These are phyloP conservation scores for Psilanteris sp. DNA, from an alignment of 1,140 invertebrate species.

Conservation along the genomic window DNA sequence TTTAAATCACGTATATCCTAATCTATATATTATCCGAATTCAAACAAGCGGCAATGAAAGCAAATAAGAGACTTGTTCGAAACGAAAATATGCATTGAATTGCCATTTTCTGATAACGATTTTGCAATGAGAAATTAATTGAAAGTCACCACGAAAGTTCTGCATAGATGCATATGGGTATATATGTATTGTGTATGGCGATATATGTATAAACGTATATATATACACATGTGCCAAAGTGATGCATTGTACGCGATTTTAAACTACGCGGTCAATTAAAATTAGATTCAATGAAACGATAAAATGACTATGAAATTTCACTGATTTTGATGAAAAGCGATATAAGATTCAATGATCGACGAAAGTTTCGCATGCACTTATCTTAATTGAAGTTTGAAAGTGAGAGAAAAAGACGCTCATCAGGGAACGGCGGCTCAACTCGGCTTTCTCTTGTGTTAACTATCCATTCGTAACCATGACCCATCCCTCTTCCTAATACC, in stretches of 20 bases:
- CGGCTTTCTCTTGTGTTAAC: constrained; percentile 44
- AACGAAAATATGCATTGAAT: constrained; percentile 3
- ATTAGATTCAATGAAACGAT: constrained; percentile 23
- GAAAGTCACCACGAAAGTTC: constrained; percentile 8
- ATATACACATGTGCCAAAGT: no score
- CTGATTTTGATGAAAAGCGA: constrained; percentile 30
- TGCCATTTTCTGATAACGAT: background rate
- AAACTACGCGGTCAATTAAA: constrained; percentile 2
- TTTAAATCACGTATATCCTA: constrained; percentile 2
- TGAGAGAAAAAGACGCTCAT: constrained; percentile 42
- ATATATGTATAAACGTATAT: no score
- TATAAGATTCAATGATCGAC: constrained; percentile 18
- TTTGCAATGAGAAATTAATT: background rate
- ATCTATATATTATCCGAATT: background rate
- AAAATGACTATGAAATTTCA: constrained; percentile 27
- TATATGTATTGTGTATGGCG: no score
- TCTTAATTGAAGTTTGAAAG: constrained; percentile 48
- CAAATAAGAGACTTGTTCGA: no score
- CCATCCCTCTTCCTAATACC: constrained; percentile 55
- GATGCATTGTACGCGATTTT: background rate
- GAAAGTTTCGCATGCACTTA: constrained; percentile 36
- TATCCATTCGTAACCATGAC: constrained; percentile 49
- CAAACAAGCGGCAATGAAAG: no score
- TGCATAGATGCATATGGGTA: background rate
- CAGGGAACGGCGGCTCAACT: constrained; percentile 5